Percentiles rank a stretch among this genome's conserved stretches.
These are phyloP conservation scores for Caranx ignobilis DNA, from an alignment of 2,113 vertebrate species.

Conservation along the genomic window DNA sequence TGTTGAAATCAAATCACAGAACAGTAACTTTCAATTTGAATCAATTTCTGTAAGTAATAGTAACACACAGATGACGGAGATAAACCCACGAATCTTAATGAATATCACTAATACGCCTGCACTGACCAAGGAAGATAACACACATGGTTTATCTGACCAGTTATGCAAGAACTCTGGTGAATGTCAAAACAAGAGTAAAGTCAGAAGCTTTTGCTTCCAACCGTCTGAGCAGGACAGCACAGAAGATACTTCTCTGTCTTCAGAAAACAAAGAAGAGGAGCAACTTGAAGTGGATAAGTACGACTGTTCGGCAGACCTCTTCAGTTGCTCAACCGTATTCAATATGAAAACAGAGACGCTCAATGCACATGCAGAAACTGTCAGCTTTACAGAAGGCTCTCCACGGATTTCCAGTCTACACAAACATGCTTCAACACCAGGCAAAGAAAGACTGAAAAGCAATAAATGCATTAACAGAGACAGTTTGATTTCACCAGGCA, in stretches of 20 bases:
- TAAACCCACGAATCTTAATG: neutral
- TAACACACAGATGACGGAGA: neutral
- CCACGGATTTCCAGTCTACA: neutral
- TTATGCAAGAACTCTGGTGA: neutral
- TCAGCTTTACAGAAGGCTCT: neutral
- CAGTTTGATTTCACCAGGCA: constrained; percentile 21
- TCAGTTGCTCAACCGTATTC: constrained; percentile 35
- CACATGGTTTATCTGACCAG: constrained; percentile 6
- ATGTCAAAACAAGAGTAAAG: neutral
- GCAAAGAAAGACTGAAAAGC: neutral
- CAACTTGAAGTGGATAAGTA: constrained; percentile 51
- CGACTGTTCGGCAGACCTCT: constrained; percentile 77
- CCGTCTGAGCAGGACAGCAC: neutral
- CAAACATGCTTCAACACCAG: constrained; percentile 13
- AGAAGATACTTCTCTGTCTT: neutral
- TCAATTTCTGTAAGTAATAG: constrained; percentile 21
- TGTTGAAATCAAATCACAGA: neutral
- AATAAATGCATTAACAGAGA: neutral
- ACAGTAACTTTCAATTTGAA: neutral
- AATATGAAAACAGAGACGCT: neutral
- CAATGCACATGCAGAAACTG: neutral
- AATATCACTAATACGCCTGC: constrained; percentile 34
- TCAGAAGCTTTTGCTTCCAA: neutral
- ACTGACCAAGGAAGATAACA: neutral
- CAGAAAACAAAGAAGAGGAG: constrained; percentile 28